These are phyloP conservation scores for Stegodyphus mimosarum DNA, from an alignment of 1,140 invertebrate species.

Conservation along the genomic window DNA sequence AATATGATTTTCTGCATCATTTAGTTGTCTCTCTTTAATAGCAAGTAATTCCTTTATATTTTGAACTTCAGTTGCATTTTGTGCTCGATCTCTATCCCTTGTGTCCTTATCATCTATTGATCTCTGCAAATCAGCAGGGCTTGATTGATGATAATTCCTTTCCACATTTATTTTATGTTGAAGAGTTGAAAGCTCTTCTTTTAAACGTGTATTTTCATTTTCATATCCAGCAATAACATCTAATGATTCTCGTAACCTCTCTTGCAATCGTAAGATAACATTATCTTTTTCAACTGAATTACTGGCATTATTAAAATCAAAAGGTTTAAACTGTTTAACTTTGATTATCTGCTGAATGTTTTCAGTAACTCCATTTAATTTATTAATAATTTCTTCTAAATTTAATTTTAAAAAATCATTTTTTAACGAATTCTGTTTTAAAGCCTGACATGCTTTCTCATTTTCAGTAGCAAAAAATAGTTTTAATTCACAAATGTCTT, in stretches of 20 bases:
- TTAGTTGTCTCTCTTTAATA: slow-evolving; percentile 21
- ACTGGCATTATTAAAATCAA: not conserved
- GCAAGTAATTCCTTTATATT: slow-evolving; percentile 13
- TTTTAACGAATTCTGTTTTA: not conserved
- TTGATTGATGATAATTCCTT: not conserved
- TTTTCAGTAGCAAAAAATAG: slow-evolving; percentile 31
- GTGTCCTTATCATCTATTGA: no score
- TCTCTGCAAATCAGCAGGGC: no score
- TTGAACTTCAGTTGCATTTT: not conserved
- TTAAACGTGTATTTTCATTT: slow-evolving; percentile 21
- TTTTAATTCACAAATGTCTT: slow-evolving; percentile 37
- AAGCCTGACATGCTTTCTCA: slow-evolving; percentile 15
- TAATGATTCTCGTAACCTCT: slow-evolving; percentile 22
- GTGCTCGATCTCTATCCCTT: not conserved
- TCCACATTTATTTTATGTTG: not conserved
- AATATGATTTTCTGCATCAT: slow-evolving; percentile 9
- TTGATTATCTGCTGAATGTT: slow-evolving; percentile 10
- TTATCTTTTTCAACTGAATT: not conserved
- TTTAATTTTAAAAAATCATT: slow-evolving; percentile 16
- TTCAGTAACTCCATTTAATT: slow-evolving; percentile 25
- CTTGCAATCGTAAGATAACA: slow-evolving; percentile 17
- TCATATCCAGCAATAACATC: slow-evolving; percentile 33
- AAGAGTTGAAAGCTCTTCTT: not conserved
- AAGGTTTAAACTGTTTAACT: not conserved
- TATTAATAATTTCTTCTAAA: slow-evolving; percentile 29